These are phyloP conservation scores for Lates calcarifer DNA, from an alignment of 2,113 vertebrate genomes.

Conservation along the genomic window DNA sequence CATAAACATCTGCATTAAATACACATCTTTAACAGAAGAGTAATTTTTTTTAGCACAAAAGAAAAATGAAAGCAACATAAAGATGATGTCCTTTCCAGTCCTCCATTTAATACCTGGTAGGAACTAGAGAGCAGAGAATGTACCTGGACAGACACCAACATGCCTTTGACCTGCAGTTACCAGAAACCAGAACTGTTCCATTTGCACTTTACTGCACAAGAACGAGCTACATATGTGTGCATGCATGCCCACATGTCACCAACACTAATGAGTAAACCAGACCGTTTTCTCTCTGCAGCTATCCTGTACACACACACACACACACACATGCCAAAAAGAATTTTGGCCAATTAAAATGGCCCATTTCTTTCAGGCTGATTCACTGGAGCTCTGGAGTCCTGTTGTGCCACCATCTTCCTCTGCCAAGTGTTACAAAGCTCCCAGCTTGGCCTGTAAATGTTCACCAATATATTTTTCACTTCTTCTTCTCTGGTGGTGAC, in stretches of 20 bases:
- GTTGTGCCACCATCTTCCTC: constrained; percentile 13
- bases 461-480: constrained; percentile 11
- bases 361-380: constrained; percentile 24
- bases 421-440: constrained; percentile 1
- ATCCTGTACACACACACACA: constrained; percentile 33
- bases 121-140: not conserved
- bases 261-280: constrained; percentile 53
- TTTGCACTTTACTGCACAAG: constrained; percentile 7
- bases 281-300: constrained; percentile 39
- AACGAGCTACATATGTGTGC: not conserved
- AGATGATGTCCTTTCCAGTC: constrained; percentile 5
- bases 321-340: constrained; percentile 25
- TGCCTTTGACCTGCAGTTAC: constrained; percentile 22
- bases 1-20: not conserved
- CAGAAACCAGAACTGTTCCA: constrained; percentile 18
- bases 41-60: not conserved
- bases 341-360: constrained; percentile 44
- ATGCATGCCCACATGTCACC: constrained; percentile 15
- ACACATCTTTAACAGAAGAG: not conserved
- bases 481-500: not conserved
- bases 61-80: not conserved
- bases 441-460: not conserved
- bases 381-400: constrained; percentile 17
- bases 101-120: not conserved
- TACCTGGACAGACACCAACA: constrained; percentile 19